Evolutionary conservation across 2,888 invertebrate species (phyloP).

Genomic region (Pachycephus smyrnensis): DNA sequence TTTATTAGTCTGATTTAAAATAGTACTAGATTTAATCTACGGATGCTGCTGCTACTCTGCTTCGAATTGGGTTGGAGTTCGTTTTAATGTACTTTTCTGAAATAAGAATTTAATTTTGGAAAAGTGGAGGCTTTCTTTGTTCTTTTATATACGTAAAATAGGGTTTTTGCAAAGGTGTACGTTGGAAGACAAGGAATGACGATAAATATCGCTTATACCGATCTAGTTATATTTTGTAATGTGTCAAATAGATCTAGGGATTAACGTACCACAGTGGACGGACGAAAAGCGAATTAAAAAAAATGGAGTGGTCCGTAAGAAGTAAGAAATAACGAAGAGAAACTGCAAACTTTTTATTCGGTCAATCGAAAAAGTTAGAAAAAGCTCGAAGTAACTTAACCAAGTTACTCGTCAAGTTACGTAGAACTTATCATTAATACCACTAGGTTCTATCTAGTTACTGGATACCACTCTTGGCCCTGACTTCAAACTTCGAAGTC

Average conservation of each 20-base stretch:
- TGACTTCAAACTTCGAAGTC: not conserved
- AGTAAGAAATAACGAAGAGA: not conserved
- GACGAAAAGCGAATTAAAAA: not conserved
- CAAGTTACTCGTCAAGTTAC: not conserved
- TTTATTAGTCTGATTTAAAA: too few species aligned
- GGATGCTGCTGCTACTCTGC: too few species aligned
- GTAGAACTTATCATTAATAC: not conserved
- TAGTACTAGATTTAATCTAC: too few species aligned
- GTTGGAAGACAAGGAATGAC: too few species aligned
- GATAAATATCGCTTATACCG: too few species aligned
- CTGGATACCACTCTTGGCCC: not conserved
- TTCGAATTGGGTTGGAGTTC: not conserved
- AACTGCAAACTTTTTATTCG: not conserved
- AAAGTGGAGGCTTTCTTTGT: too few species aligned
- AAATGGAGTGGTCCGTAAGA: not conserved
- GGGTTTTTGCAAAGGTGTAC: too few species aligned
- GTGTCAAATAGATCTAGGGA: not conserved
- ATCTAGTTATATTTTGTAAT: not conserved
- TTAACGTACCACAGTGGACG: not conserved
- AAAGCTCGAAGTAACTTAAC: not conserved
- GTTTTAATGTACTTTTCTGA: not conserved
- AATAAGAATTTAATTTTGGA: too few species aligned
- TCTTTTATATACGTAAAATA: too few species aligned
- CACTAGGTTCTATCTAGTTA: not conserved
- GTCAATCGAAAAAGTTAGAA: not conserved